Evolutionary conservation across 2,113 vertebrate genomes (phyloP).

Genomic region (Isurus oxyrinchus): DNA sequence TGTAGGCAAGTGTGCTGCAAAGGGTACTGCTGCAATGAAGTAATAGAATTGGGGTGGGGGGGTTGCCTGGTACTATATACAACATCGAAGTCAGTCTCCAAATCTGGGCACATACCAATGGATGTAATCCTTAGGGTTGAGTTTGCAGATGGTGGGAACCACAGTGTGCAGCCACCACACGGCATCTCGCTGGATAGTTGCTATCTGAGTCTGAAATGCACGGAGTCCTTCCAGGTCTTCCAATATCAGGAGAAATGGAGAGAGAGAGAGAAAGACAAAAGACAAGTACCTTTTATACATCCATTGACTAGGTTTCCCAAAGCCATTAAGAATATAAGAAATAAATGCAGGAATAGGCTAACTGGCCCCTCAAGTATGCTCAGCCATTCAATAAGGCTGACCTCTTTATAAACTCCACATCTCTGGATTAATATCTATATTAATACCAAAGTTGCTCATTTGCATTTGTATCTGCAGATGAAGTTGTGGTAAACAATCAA

Average conservation of each 20-base stretch:
- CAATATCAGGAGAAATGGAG: slow-evolving; percentile 33
- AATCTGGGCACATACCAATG: slow-evolving; percentile 70
- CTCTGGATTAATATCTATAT: not conserved
- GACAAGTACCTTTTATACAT: not conserved
- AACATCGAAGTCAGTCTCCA: not conserved
- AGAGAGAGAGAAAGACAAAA: not conserved
- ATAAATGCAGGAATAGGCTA: not conserved
- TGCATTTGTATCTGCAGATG: not conserved
- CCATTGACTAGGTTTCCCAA: not conserved
- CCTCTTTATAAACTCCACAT: not conserved
- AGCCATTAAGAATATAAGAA: not conserved
- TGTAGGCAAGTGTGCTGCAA: not conserved
- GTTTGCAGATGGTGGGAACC: slow-evolving; percentile 89
- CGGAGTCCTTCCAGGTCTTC: slow-evolving; percentile 85
- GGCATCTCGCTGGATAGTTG: slow-evolving; percentile 86
- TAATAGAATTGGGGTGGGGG: not conserved
- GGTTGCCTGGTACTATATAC: not conserved
- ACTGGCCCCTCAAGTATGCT: not conserved
- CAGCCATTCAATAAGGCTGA: not conserved
- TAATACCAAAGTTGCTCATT: not conserved
- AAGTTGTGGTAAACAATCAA: not conserved
- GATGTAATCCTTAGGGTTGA: slow-evolving; percentile 86
- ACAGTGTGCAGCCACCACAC: slow-evolving; percentile 98
- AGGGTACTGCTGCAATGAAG: not conserved
- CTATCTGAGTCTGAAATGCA: slow-evolving; percentile 94